Conservation (phyloP, 2,797 vertebrate genomes). For the Rhodeus uyekii region DNA sequence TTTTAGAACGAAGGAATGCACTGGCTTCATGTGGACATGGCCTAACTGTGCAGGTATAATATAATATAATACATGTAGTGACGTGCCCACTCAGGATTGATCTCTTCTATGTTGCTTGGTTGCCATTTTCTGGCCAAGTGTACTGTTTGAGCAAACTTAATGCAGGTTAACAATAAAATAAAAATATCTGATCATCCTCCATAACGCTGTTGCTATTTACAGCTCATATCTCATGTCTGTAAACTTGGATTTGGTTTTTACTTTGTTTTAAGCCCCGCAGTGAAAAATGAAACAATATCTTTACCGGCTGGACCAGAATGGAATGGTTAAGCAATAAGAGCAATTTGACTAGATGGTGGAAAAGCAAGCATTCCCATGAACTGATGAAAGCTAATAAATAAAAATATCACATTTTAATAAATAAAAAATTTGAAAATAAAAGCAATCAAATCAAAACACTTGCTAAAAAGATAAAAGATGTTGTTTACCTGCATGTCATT, state of each 20-base stretch:
- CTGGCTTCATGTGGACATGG: too few species aligned
- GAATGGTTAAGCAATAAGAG: too few species aligned
- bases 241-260: too few species aligned
- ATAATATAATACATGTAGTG: background rate
- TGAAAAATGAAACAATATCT: too few species aligned
- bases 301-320: background rate
- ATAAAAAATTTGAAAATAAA: background rate
- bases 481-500: background rate
- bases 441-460: background rate
- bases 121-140: background rate
- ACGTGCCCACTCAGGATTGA: background rate
- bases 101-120: background rate
- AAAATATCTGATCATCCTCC: too few species aligned
- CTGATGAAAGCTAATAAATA: background rate
- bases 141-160: too few species aligned
- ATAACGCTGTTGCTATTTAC: too few species aligned
- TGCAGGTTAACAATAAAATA: too few species aligned
- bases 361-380: background rate
- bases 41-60: background rate
- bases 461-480: background rate
- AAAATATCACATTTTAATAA: background rate
- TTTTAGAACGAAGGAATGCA: too few species aligned
- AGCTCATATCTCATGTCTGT: too few species aligned
- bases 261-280: too few species aligned
- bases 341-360: background rate